Percentiles rank a stretch among this genome's conserved stretches.
Conservation (phyloP, 2,113 vertebrate species). For the Barnardius zonarius region DNA sequence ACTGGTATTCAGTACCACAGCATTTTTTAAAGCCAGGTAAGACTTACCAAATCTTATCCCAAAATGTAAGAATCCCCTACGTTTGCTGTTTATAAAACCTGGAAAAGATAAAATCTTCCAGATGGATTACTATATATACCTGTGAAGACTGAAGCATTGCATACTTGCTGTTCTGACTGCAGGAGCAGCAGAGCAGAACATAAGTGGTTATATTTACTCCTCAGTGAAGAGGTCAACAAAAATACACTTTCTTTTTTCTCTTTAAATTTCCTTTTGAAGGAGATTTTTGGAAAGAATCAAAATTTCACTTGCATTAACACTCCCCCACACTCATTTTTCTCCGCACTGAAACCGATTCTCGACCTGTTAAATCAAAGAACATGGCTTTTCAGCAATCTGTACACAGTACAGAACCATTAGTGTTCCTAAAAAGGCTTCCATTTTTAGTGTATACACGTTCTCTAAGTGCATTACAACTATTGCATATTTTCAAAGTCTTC, state of each 20-base stretch:
- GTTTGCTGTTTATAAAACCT: conserved; percentile 27
- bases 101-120: conserved; percentile 23
- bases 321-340: not conserved
- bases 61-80: not conserved
- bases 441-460: conserved; percentile 10
- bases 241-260: not conserved
- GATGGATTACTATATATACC: not conserved
- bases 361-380: not conserved
- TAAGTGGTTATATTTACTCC: not conserved
- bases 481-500: conserved; percentile 38
- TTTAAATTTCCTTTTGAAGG: conserved; percentile 36
- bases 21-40: not conserved
- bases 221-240: not conserved
- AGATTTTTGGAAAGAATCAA: not conserved
- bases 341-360: not conserved
- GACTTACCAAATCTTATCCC: not conserved
- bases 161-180: not conserved
- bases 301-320: not conserved
- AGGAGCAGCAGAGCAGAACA: not conserved
- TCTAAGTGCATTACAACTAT: conserved; percentile 16
- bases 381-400: conserved; percentile 32
- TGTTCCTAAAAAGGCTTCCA: not conserved
- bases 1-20: not conserved
- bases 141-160: not conserved
- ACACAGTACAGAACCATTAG: conserved; percentile 35